Base-by-base conservation (phyloP, 37 sponge, comb jelly and placozoan species). In the Bolinopsis microptera region DNA sequence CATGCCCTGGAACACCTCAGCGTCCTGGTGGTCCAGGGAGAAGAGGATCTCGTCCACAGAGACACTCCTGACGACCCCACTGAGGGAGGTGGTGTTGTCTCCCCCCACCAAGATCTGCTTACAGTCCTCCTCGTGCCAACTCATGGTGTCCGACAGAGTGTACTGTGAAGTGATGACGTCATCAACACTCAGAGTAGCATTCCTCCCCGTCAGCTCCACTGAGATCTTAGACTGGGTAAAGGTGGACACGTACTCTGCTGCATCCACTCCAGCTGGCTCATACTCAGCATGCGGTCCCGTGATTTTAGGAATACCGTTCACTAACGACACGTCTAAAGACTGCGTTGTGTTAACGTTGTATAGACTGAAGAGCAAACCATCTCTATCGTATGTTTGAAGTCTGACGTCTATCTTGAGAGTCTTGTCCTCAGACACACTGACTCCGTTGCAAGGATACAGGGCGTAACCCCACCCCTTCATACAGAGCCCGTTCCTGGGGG, bases 401-500 rank as follows among this genome's bases (percentile, higher is more conserved):
- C 36, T 39, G 61, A 86, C 35, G 61, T 86, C 90, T 13, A 86
- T 86, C 0, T 8, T 24, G 61, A 38, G 34, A n/a, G 26, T 2
- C 1, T 0, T 25, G 61, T 41, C 90, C 18, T 35, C 48, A 3
- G 32, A 33, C 30, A 86, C n/a, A n/a, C 48, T 36, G 0, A 86
- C 36, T 28, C 90, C 90, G 36, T 38, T 86, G 24, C 90, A 86
- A 30, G 90, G 90, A 27, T 86, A 86, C 38, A 34, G 1, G 2
- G 90, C 41, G 31, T 86, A 34, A 22, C 90, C 90, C 90, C 90
- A 86, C 28, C 90, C 90, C 61, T 41, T 86, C 90, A 86, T 86
- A 23, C 90, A 86, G 26, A 86, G 61, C 1, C 90, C 90, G 30
- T 86, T 38, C 9, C 61, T 2, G 0, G 90, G 90, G 2, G 90